These are phyloP conservation scores for Anableps anableps DNA, from an alignment of 2,797 vertebrate genomes.

Conservation along the genomic window DNA sequence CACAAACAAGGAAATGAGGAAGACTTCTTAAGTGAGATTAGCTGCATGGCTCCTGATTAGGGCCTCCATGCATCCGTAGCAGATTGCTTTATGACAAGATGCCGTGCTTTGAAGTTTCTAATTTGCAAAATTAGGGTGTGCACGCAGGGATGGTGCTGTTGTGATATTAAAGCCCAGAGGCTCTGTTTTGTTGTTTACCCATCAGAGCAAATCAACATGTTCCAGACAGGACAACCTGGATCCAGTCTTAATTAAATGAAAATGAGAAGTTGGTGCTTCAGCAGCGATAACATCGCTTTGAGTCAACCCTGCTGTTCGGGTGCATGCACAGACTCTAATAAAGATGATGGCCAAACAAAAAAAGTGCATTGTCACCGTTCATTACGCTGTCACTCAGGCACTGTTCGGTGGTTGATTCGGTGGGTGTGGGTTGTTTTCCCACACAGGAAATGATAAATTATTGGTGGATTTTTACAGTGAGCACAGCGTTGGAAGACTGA, in stretches of 20 bases:
- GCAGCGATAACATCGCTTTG: slow-evolving; percentile 49
- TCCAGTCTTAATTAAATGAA: slow-evolving; percentile 66
- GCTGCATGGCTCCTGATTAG: slow-evolving; percentile 47
- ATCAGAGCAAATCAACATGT: slow-evolving; percentile 66
- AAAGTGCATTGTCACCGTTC: slow-evolving; percentile 29
- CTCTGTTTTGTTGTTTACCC: slow-evolving; percentile 48
- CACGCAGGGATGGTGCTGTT: slow-evolving; percentile 8
- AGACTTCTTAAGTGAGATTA: slow-evolving; percentile 64
- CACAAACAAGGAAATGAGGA: slow-evolving; percentile 66
- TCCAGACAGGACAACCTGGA: slow-evolving; percentile 63
- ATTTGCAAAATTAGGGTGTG: slow-evolving; percentile 41
- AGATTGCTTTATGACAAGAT: slow-evolving; percentile 48
- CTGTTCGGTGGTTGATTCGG: slow-evolving; percentile 4
- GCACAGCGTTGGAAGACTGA: slow-evolving; percentile 1
- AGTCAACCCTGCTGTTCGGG: slow-evolving; percentile 24
- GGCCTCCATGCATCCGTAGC: slow-evolving; percentile 30
- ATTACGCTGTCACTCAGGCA: slow-evolving; percentile 27
- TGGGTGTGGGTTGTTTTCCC: not conserved
- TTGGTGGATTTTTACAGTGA: slow-evolving; percentile 1
- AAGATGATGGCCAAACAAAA: slow-evolving; percentile 32
- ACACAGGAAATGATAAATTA: slow-evolving; percentile 14
- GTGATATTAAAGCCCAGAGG: slow-evolving; percentile 35
- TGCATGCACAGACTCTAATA: slow-evolving; percentile 39
- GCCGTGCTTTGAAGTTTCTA: slow-evolving; percentile 62
- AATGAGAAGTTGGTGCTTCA: slow-evolving; percentile 56